Evolutionary conservation across 2,797 vertebrate species (phyloP).

Genomic region (Mycteria americana): DNA sequence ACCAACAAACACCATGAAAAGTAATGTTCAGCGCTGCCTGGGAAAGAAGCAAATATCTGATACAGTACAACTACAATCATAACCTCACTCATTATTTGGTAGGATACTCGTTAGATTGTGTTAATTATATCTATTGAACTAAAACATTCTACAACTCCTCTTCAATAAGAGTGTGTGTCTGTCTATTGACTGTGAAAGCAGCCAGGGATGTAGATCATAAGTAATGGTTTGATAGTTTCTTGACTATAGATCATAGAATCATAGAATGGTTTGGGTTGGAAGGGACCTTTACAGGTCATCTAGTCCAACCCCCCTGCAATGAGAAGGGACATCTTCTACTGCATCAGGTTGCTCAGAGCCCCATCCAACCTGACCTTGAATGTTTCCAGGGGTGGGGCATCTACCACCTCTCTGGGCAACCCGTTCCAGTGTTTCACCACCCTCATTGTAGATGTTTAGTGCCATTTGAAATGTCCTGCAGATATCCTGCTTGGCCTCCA

Average conservation of each 20-base stretch:
- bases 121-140: background rate
- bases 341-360: background rate
- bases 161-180: background rate
- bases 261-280: background rate
- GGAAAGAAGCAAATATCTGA: background rate
- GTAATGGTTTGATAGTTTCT: background rate
- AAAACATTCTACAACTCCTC: background rate
- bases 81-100: background rate
- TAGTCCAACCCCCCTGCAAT: background rate
- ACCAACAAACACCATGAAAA: background rate
- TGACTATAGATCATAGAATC: background rate
- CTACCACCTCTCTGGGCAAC: background rate
- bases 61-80: background rate
- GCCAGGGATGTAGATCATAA: background rate
- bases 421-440: background rate
- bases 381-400: background rate
- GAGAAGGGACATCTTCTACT: background rate
- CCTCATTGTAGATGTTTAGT: background rate
- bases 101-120: background rate
- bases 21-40: background rate
- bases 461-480: background rate
- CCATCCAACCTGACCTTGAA: background rate
- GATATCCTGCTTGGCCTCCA: background rate
- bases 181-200: background rate
- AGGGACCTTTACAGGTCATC: background rate